These are phyloP conservation scores for Chironomus striatipennis DNA, from an alignment of 1,140 invertebrate species.

Conservation along the genomic window DNA sequence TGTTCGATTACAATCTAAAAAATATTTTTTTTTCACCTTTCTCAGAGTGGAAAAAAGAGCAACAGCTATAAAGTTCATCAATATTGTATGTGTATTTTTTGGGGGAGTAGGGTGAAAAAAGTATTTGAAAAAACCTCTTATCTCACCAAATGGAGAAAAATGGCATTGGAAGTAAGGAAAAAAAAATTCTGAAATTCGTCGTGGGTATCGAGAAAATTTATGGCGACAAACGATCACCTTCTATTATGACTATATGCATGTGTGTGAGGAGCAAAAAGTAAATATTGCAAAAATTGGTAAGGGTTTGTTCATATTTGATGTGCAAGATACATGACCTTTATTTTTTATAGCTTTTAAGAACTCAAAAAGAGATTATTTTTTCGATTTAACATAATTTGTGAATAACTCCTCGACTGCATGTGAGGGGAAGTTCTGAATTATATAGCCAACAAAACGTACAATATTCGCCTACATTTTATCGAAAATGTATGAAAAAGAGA, in stretches of 20 bases:
- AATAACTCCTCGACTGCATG: too few species aligned
- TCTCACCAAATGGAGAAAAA: not conserved
- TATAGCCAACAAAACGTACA: not conserved
- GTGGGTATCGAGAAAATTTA: conserved; percentile 11
- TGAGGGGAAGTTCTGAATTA: not conserved
- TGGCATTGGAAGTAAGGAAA: not conserved
- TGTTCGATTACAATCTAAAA: conserved; percentile 7
- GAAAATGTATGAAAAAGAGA: not conserved
- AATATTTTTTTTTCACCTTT: not conserved
- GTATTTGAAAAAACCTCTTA: not conserved
- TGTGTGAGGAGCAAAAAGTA: not conserved
- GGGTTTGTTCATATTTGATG: not conserved
- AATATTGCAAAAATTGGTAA: not conserved
- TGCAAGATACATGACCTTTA: too few species aligned
- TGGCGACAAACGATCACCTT: conserved; percentile 15
- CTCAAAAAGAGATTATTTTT: too few species aligned
- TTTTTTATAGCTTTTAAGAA: too few species aligned
- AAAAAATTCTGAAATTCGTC: not conserved
- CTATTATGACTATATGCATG: not conserved
- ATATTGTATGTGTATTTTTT: not conserved
- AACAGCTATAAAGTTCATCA: conserved; percentile 21
- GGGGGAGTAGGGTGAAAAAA: not conserved
- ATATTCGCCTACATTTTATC: not conserved
- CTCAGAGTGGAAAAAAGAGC: not conserved
- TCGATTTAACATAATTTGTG: too few species aligned